These are phyloP conservation scores for Pediacus dermestoides DNA, from an alignment of 2,888 invertebrate species.

Conservation along the genomic window DNA sequence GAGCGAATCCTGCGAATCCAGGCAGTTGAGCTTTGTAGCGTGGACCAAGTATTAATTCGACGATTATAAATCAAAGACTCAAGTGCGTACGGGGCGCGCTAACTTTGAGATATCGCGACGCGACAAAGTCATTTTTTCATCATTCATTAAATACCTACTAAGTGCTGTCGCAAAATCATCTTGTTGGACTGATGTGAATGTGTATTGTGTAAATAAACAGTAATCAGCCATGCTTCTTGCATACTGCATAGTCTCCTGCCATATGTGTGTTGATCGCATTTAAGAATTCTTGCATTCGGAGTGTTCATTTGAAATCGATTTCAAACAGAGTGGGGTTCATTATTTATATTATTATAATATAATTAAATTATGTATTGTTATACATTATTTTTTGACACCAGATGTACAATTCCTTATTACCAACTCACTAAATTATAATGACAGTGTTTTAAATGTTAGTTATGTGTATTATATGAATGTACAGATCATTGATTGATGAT, in stretches of 20 bases:
- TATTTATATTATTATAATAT: too few species aligned
- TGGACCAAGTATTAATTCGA: conserved; percentile 31
- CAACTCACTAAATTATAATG: conserved; percentile 25
- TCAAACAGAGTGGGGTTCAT: conserved; percentile 39
- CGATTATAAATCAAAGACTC: too few species aligned
- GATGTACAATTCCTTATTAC: conserved; percentile 43
- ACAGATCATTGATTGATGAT: conserved; percentile 29
- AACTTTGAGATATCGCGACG: too few species aligned
- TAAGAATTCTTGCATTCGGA: conserved; percentile 48
- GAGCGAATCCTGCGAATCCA: conserved; percentile 48
- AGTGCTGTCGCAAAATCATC: too few species aligned
- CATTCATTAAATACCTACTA: too few species aligned
- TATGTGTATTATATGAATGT: conserved; percentile 28
- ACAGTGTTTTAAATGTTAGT: conserved; percentile 14
- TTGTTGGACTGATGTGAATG: conserved; percentile 29
- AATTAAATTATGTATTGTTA: too few species aligned
- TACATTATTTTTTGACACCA: conserved; percentile 34
- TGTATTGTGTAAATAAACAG: conserved; percentile 20
- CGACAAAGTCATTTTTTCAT: too few species aligned
- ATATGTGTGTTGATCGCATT: conserved; percentile 48
- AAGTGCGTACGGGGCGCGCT: too few species aligned
- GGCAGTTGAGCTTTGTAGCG: conserved; percentile 35
- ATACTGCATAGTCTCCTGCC: conserved; percentile 42
- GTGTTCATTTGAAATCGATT: conserved; percentile 41
- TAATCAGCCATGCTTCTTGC: conserved; percentile 30